Base-by-base conservation (phyloP, 2,888 invertebrate genomes). In the Molorchus minor region DNA sequence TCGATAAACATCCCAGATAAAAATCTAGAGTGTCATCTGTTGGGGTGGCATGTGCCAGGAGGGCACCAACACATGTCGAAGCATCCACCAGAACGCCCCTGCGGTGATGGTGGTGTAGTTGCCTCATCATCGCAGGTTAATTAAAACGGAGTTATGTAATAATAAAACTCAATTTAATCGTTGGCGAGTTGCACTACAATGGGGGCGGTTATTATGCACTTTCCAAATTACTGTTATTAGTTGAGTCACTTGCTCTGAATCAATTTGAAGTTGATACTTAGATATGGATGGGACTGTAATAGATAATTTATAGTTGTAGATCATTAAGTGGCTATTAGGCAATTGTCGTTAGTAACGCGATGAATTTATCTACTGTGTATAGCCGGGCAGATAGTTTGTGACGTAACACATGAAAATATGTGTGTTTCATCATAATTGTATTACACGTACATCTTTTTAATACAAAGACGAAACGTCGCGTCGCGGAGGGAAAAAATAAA, bases 51-150 rank as follows among this genome's bases (percentile, higher is more conserved):
- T 65, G 68, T 68, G 68, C 68, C 64, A 45, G n/a, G n/a, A 55
- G 56, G 46, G 47, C 45, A 41, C 16, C 55, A 45, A 62, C 68
- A 65, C 62, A 64, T 68, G 65, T 65, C 56, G 62, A 62, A 63
- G 55, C 62, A 62, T 56, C 44, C 58, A 65, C 58, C 62, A 63
- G 52, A 61, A 65, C 65, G 56, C 65, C 61, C 59, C 55, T 58
- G 38, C 33, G 45, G 53, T 30, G 45, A 30, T 41, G 52, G 56
- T 51, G 53, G 46, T 38, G 55, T 56, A 58, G 30, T 35, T 60
- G 61, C 62, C 54, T 55, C 64, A 64, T 67, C 67, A 67, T 64
- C 58, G 64, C 67, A 64, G 64, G 62, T 64, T 67, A 67, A 67
- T 67, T 67, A 62, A 65, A 65, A 61, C 30, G n/a, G 40, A 58